Conservation (phyloP, 1,140 invertebrate species). For the Steinernema feltiae region DNA sequence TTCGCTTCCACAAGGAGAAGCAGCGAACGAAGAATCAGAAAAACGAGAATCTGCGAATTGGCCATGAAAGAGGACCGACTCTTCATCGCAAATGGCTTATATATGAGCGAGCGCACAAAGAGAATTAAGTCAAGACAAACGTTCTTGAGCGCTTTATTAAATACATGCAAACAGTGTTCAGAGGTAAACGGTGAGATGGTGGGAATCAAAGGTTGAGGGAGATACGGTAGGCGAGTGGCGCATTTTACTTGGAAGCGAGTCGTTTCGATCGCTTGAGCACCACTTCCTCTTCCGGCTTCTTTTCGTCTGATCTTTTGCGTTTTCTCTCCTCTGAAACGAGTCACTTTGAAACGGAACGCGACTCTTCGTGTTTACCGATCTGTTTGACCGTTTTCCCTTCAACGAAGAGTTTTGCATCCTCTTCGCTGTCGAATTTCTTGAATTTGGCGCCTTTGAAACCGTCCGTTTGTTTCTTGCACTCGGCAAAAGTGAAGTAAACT, state of each 20-base stretch:
- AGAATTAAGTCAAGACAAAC: neutral
- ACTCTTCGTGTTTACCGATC: constrained; percentile 17
- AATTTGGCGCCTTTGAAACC: constrained; percentile 68
- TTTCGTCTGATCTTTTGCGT: neutral
- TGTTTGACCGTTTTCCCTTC: constrained; percentile 18
- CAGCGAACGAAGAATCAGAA: no score
- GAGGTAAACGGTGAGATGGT: no score
- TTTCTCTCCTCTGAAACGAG: constrained; percentile 6
- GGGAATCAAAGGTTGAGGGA: no score
- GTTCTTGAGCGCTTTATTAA: neutral
- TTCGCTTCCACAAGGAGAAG: no score
- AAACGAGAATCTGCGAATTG: no score
- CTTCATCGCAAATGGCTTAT: no score
- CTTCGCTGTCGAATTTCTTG: constrained; percentile 69
- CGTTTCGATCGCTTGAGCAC: constrained; percentile 1
- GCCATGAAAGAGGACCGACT: no score
- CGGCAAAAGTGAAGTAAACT: constrained; percentile 63
- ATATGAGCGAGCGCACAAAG: no score
- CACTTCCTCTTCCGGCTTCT: neutral
- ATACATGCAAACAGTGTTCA: neutral
- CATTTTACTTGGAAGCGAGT: neutral
- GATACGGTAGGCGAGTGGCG: neutral
- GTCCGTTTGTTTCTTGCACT: constrained; percentile 71
- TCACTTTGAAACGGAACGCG: no score
- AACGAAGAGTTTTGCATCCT: constrained; percentile 66